These are phyloP conservation scores for Astreopora myriophthalma DNA, from an alignment of 64 coral and sea anemone species.

Conservation along the genomic window DNA sequence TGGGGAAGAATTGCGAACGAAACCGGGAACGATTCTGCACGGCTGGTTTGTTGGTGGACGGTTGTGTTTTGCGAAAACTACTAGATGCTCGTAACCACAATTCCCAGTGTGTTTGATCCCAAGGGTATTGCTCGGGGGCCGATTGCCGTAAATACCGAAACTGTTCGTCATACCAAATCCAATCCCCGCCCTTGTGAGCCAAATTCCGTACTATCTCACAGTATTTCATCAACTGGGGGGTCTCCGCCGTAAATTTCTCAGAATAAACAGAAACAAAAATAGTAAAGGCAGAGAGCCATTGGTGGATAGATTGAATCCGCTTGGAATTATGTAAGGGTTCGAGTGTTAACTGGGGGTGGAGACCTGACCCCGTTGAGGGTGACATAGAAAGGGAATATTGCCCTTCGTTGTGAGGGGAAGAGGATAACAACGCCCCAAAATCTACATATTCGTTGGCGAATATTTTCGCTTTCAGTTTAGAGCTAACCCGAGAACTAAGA, in stretches of 20 bases:
- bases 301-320: neutral
- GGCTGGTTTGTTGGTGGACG: neutral
- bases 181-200: neutral
- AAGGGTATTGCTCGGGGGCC: constrained; percentile 11
- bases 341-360: neutral
- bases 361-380: neutral
- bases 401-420: neutral
- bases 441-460: constrained; percentile 25
- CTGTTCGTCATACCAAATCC: constrained; percentile 47
- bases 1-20: neutral
- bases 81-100: constrained; percentile 6
- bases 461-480: constrained; percentile 43
- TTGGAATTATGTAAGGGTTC: neutral
- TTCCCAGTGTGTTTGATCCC: constrained; percentile 55
- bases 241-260: neutral
- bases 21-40: neutral
- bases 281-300: neutral
- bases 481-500: neutral
- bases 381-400: neutral
- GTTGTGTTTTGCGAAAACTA: neutral
- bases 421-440: neutral
- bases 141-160: constrained; percentile 32
- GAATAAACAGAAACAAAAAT: neutral
- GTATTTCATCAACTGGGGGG: constrained; percentile 34
- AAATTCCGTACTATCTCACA: constrained; percentile 29